phyloP scores from a whole-genome alignment of 1,140 invertebrate genomes.

The Venustaconcha ellipsiformis region DNA sequence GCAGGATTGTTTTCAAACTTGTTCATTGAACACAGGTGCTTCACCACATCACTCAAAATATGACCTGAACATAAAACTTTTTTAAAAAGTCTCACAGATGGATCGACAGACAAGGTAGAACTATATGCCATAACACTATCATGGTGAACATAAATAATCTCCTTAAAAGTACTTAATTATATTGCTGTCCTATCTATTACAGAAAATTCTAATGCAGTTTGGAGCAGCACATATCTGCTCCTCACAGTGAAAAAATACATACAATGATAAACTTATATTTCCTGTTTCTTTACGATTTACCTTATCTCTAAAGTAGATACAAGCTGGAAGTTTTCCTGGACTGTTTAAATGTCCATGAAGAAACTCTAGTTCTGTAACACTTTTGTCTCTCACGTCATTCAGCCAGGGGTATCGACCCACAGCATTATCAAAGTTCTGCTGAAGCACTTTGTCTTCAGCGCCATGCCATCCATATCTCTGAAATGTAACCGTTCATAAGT shows the following conservation, averaged over 20 bases:
- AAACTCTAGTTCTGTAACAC: conserved; percentile 64
- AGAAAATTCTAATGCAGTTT: too few relatives aligned
- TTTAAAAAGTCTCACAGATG: too few relatives aligned
- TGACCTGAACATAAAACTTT: too few relatives aligned
- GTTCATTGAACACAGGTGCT: too few relatives aligned
- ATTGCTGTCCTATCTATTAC: too few relatives aligned
- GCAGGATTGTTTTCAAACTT: too few relatives aligned
- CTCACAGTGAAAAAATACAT: neutral
- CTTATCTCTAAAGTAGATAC: conserved; percentile 62
- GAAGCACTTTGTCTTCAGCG: conserved; percentile 46
- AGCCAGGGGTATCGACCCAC: conserved; percentile 56
- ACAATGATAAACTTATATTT: neutral
- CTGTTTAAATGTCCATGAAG: conserved; percentile 60
- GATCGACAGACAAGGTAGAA: too few relatives aligned
- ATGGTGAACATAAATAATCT: too few relatives aligned
- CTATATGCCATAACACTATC: too few relatives aligned
- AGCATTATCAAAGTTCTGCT: conserved; percentile 62
- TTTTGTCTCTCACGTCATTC: conserved; percentile 51
- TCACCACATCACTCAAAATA: too few relatives aligned
- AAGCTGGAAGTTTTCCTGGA: conserved; percentile 54
- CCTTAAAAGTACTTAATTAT: too few relatives aligned
- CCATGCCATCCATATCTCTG: conserved; percentile 67
- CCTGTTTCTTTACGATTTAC: conserved; percentile 26
- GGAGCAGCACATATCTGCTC: too few relatives aligned
- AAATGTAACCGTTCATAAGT: neutral